phyloP scores from a whole-genome alignment of 2,888 invertebrate species.

The Tridacna gigas region DNA sequence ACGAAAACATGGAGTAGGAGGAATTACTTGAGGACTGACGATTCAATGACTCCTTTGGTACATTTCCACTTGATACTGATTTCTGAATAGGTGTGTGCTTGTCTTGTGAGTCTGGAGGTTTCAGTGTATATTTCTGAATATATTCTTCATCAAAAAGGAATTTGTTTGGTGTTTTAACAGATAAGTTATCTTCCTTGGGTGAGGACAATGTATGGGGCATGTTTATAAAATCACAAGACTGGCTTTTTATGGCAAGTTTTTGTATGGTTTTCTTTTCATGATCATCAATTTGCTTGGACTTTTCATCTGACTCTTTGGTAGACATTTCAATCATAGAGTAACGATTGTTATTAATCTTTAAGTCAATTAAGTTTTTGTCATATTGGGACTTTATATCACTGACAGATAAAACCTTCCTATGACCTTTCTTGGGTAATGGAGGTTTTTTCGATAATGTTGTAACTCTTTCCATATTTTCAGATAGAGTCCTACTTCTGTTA shows the following conservation, averaged over 20 bases:
- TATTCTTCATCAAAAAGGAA: conserved; percentile 51
- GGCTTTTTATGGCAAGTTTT: background rate
- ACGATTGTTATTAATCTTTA: background rate
- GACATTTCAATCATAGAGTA: conserved; percentile 41
- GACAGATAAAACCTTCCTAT: conserved; percentile 48
- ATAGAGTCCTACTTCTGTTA: background rate
- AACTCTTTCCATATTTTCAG: conserved; percentile 4
- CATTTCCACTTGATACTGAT: conserved; percentile 59
- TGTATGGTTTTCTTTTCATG: background rate
- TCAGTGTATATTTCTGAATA: conserved; percentile 35
- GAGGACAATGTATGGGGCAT: background rate
- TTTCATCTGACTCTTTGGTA: conserved; percentile 1
- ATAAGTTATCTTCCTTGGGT: background rate
- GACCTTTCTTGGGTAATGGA: conserved; percentile 45
- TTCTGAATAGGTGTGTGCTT: background rate
- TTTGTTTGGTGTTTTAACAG: background rate
- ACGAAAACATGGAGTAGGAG: conserved; percentile 27
- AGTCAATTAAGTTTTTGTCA: background rate
- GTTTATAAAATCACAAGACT: conserved; percentile 17
- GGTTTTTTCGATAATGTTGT: conserved; percentile 39
- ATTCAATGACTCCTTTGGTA: conserved; percentile 3
- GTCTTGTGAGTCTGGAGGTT: background rate
- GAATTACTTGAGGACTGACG: background rate
- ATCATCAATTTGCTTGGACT: background rate
- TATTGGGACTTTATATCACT: conserved; percentile 30